Evolutionary conservation across 2,797 vertebrate genomes (phyloP).

Genomic region (Diplodus puntazzo): DNA sequence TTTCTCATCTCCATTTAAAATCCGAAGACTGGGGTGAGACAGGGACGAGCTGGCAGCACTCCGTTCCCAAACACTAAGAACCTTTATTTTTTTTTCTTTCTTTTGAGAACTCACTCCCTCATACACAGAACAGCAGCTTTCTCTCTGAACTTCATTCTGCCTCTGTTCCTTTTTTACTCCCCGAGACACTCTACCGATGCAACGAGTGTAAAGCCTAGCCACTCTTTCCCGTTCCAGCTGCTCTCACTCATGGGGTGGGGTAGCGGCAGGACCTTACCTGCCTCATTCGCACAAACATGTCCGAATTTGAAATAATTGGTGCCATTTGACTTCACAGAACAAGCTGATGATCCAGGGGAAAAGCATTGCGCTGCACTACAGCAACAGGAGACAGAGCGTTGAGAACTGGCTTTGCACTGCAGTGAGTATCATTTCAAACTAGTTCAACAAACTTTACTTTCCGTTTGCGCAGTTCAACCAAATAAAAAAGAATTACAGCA

Average conservation of each 20-base stretch:
- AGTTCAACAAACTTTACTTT: background rate
- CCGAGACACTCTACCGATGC: conserved; percentile 61
- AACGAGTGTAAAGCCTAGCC: conserved; percentile 65
- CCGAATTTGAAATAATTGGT: conserved; percentile 48
- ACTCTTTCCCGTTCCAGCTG: conserved; percentile 83
- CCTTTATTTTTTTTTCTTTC: background rate
- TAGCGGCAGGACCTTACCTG: conserved; percentile 76
- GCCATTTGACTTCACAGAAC: conserved; percentile 86
- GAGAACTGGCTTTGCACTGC: conserved; percentile 97
- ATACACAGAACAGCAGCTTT: conserved; percentile 46
- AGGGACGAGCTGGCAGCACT: conserved; percentile 74
- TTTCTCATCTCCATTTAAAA: conserved; percentile 69
- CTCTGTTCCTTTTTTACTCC: conserved; percentile 45
- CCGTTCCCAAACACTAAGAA: conserved; percentile 73
- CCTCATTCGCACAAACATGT: conserved; percentile 12
- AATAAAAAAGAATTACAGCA: no score
- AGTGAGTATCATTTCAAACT: conserved; percentile 73
- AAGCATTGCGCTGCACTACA: conserved; percentile 93
- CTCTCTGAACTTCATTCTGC: conserved; percentile 51
- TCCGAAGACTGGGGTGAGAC: conserved; percentile 68
- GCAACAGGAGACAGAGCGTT: conserved; percentile 93
- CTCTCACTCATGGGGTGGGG: conserved; percentile 88
- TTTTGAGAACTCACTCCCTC: conserved; percentile 35
- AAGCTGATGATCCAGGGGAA: conserved; percentile 94
- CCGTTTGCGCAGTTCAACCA: background rate